A percentile compares a stretch with the other conserved stretches of the same genome.
Conservation (phyloP, 2,797 vertebrate species). For the Phaenicophaeus curvirostris region DNA sequence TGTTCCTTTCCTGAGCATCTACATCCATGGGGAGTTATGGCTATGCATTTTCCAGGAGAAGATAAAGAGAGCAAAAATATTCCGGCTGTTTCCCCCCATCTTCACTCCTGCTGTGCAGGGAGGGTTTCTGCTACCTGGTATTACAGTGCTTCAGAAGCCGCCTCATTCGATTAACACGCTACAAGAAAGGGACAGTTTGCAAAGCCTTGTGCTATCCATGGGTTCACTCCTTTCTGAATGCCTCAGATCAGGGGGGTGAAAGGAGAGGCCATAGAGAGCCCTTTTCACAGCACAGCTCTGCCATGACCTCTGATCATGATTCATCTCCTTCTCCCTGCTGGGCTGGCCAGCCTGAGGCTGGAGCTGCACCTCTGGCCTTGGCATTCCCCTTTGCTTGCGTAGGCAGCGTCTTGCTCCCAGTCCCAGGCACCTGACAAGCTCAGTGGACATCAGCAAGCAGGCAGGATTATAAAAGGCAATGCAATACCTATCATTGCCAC, state of each 20-base stretch:
- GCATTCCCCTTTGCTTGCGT: neutral
- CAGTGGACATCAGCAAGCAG: neutral
- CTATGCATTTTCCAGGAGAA: neutral
- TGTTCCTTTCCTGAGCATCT: neutral
- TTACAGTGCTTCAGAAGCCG: neutral
- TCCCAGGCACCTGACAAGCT: neutral
- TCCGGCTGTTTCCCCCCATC: neutral
- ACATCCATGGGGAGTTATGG: neutral
- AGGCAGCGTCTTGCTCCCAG: neutral
- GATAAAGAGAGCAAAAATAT: neutral
- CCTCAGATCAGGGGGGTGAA: neutral
- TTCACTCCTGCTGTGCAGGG: neutral
- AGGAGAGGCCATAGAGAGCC: neutral
- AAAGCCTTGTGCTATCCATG: neutral
- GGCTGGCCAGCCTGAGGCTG: neutral
- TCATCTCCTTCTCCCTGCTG: fast-evolving
- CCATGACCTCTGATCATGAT: neutral
- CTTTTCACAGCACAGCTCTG: neutral
- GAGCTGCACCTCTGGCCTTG: neutral
- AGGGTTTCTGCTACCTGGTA: neutral
- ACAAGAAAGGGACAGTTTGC: neutral
- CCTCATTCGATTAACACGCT: neutral
- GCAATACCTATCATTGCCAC: neutral
- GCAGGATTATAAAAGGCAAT: neutral
- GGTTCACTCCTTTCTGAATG: fast-evolving